phyloP scores from a whole-genome alignment of 2,888 invertebrate genomes.

The Tiliacea citrago region DNA sequence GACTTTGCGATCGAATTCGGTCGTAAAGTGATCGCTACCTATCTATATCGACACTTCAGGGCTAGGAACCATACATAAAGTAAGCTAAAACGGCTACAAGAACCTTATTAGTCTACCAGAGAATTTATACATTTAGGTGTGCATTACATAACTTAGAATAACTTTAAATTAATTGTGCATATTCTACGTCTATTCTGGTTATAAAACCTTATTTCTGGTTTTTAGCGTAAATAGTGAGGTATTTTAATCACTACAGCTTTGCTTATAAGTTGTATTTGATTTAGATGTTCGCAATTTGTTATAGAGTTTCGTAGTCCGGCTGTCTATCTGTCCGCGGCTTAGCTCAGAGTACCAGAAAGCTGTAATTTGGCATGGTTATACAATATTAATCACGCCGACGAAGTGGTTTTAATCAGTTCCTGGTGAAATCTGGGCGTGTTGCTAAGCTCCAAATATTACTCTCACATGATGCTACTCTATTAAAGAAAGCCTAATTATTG shows the following conservation, averaged over 20 bases:
- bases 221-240: slow-evolving; percentile 14
- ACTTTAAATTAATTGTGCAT: slow-evolving; percentile 49
- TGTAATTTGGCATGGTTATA: too few species aligned
- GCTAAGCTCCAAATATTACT: not conserved
- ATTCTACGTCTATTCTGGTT: slow-evolving; percentile 37
- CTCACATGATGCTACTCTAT: not conserved
- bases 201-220: slow-evolving; percentile 42
- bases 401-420: too few species aligned
- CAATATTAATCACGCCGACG: too few species aligned
- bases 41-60: too few species aligned
- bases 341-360: too few species aligned
- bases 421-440: not conserved
- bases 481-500: not conserved
- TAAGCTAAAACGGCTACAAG: slow-evolving; percentile 21
- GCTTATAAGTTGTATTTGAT: not conserved
- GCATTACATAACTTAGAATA: slow-evolving; percentile 49
- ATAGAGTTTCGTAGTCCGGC: too few species aligned
- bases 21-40: too few species aligned
- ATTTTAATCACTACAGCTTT: slow-evolving; percentile 24
- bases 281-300: slow-evolving; percentile 2
- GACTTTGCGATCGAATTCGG: too few species aligned
- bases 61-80: too few species aligned
- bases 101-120: slow-evolving; percentile 12
- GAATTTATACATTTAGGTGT: slow-evolving; percentile 16
- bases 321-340: too few species aligned